Evolutionary conservation across 2,797 vertebrate genomes (phyloP), one percentile per base, ranked within the genome.

Genomic region (Neomorphus geoffroyi): DNA sequence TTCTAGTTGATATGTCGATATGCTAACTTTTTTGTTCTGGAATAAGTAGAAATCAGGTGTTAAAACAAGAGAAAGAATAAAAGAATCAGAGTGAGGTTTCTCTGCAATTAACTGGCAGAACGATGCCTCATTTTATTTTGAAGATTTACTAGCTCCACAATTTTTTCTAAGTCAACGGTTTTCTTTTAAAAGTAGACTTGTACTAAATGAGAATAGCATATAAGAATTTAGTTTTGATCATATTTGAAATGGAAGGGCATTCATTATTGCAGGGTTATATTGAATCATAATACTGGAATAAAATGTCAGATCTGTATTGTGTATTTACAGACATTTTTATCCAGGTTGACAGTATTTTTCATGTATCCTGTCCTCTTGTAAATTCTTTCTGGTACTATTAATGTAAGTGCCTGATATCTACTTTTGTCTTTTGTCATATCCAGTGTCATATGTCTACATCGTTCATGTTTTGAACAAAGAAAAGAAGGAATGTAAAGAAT

Each of bases 361-460:
- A 86, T 92, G 41, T 80, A 90, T 81, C 50, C 26, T 92, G 54
- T 92, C 88, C 94, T 67, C 54, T 72, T 85, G 64, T 79, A 95
- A 80, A 92, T 95, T 92, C 82, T 90, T 97, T 94, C 92, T 95
- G 71, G 85, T 90, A 61, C 27, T 92, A 69, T 92, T 90, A 93
- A 62, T 94, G 69, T 88, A 91, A 88, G 35, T 87, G 48, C 17
- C 54, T 91, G 74, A 66, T 90, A 82, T 85, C 95, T 95, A 53
- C 90, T 96, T 95, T 94, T 94, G 28, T 37, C 45, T 88, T 21
- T 88, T 94, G 51, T 35, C 27, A 41, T 80, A 81, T 46, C 45
- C 30, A 75, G 39, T 92, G 86, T 92, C 78, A 69, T 56, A 62
- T 74, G 51, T 75, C 78, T 93, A 72, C 39, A 37, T 60, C 64